Conservation (phyloP, 2,113 vertebrate species). For the Arothron firmamentum region DNA sequence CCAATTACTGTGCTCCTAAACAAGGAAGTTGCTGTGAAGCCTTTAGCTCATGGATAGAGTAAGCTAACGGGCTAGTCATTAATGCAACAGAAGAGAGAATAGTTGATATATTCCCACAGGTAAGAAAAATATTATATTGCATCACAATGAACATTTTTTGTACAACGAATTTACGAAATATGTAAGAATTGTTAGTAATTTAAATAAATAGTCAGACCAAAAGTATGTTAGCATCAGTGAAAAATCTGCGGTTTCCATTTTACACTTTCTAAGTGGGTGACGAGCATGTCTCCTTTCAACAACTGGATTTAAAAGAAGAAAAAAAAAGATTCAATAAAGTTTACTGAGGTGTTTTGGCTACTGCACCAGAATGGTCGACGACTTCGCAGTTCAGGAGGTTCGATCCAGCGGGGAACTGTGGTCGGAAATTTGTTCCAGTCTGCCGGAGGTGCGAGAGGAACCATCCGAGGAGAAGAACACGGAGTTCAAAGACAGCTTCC, state of each 20-base stretch:
- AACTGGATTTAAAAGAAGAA: too few species aligned
- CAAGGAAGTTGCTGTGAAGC: slow-evolving; percentile 19
- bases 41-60: slow-evolving; percentile 24
- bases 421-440: slow-evolving; percentile 86
- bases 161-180: not conserved
- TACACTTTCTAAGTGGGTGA: not conserved
- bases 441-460: slow-evolving; percentile 67
- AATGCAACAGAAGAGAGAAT: not conserved
- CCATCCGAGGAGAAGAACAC: slow-evolving; percentile 36
- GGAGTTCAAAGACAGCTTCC: slow-evolving; percentile 87
- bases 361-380: slow-evolving; percentile 82
- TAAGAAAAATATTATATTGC: slow-evolving; percentile 29
- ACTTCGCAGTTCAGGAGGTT: slow-evolving; percentile 64
- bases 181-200: not conserved
- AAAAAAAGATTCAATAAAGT: not conserved
- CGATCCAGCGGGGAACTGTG: slow-evolving; percentile 85
- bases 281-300: not conserved
- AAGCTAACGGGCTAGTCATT: slow-evolving; percentile 23
- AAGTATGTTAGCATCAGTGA: not conserved
- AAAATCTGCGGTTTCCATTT: not conserved
- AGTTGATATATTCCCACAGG: slow-evolving; percentile 22
- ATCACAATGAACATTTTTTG: not conserved
- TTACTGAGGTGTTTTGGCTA: not conserved
- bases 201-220: too few species aligned
- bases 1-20: slow-evolving; percentile 52